Base-by-base conservation (phyloP, 1,140 invertebrate genomes). In the Pectinophora gossypiella region DNA sequence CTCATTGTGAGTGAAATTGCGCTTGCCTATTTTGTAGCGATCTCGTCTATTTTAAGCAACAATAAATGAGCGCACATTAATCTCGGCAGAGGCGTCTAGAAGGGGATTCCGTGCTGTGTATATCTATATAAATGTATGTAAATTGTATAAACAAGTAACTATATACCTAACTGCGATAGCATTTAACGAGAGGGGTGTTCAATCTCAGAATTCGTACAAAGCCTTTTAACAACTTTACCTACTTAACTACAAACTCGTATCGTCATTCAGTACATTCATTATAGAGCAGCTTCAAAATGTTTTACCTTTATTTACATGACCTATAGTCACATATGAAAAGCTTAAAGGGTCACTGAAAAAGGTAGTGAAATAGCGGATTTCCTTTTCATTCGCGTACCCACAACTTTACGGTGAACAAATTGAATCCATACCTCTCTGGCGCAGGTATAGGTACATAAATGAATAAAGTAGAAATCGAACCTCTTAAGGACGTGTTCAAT, bases 401-500 rank as follows among this genome's bases (percentile, higher is more conserved):
- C 27, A 32, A n/a, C n/a, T n/a, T n/a, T n/a, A n/a, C n/a, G n/a
- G 27, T 9, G 27, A 32, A n/a, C 27, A 32, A 32, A 32, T 7
- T 32, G 27, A 32, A 1, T 9, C 1, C 27, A 32, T 9, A 1
- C 27, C 27, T 1, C 27, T n/a, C 27, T 3, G 2, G 27, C 7
- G 27, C 7, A 32, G 27, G n/a, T 40, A 40, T 18, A 27, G 12
- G 12, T 6, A 40, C 36, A 16, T 40, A 40, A 40, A 12, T 15
- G 7, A 40, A 40, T 40, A 40, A 40, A 40, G n/a, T 9, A 15
- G 5, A 15, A 54, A 54, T 49, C 47, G 51, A 54, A 48, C 40
- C 42, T 32, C 44, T 43, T 54, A 60, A 53, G 54, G 52, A 52
- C 47, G 48, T 55, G 62, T 64, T 68, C 64, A 75, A 75, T 69